Evolutionary conservation across 2,113 vertebrate genomes (phyloP), one percentile per base, ranked within the genome.

Genomic region (Sakesphorus luctuosus): DNA sequence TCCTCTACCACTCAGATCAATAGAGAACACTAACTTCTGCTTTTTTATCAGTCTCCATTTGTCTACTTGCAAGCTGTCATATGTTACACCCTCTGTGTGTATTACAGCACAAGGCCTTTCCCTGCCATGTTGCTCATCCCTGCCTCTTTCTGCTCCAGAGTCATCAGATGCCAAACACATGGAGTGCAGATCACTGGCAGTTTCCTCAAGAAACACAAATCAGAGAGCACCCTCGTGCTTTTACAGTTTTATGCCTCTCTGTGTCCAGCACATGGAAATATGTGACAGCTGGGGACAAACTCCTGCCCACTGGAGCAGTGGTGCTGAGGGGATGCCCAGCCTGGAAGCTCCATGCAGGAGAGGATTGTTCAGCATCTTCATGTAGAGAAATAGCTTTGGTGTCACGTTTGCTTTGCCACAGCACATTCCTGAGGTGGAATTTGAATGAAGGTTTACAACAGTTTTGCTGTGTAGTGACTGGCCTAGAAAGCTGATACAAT

Each of bases 201-300:
- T 11, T 62, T 72, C 80, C 79, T 40, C 9, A 3, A 91, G 63
- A 67, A 75, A 62, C 38, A 72, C 33, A 92, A 89, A 84, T 58
- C 62, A 19, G 36, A 56, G 50, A 29, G 24, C 0, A 0, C 3
- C n/a, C 23, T 40, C 19, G 35, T 16, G n/a, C 50, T 86, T 84
- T 52, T 38, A 17, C 73, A 78, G 47, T 3, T 67, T 10, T 11
- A 40, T 21, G 33, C 18, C 35, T 18, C 77, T 53, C 18, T 33
- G 11, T 71, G 29, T 26, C 69, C 52, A 62, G 0, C n/a, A 13
- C 35, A 29, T 59, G 68, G 44, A 77, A 76, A 69, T n/a, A 31
- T 0, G 3, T 25, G 26, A 67, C 53, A 77, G 21, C 10, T 68
- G 50, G 43, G 36, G 29, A 40, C 44, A 61, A 74, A 5, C 11